These are phyloP conservation scores for Condylura cristata DNA, from an alignment of 2,113 vertebrate species.

Conservation along the genomic window DNA sequence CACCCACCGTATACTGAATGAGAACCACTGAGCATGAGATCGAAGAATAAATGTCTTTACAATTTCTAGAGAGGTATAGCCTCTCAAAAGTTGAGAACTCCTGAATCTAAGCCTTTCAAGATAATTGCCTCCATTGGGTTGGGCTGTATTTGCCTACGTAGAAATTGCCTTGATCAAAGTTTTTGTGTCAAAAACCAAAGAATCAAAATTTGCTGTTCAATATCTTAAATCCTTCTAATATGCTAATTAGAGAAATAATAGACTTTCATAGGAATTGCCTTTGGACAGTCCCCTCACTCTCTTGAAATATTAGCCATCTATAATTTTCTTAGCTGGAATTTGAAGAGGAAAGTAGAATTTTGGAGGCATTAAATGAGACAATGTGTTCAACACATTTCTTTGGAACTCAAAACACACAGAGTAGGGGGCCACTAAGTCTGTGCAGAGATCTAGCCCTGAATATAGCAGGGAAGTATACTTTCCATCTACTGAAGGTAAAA, in stretches of 20 bases:
- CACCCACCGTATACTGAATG: background rate
- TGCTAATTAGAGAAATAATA: background rate
- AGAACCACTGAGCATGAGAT: background rate
- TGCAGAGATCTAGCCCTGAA: conserved; percentile 45
- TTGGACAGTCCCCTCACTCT: background rate
- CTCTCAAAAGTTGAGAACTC: background rate
- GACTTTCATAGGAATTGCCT: background rate
- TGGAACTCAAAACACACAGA: background rate
- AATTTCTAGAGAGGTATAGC: background rate
- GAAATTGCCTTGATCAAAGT: background rate
- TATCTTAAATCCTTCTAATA: background rate
- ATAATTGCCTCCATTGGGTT: background rate
- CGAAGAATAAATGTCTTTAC: background rate
- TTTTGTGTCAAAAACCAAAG: background rate
- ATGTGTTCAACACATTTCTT: background rate
- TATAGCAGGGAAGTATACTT: conserved; percentile 50
- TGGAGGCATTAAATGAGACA: background rate
- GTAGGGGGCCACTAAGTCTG: conserved; percentile 38
- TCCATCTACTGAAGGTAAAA: conserved; percentile 58
- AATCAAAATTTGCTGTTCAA: background rate
- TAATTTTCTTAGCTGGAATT: background rate
- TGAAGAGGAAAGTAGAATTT: background rate
- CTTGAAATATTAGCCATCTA: background rate
- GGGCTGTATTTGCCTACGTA: background rate
- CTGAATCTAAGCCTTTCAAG: background rate